phyloP scores from a whole-genome alignment of 2,888 invertebrate species.

The Drosophila buzzatii region DNA sequence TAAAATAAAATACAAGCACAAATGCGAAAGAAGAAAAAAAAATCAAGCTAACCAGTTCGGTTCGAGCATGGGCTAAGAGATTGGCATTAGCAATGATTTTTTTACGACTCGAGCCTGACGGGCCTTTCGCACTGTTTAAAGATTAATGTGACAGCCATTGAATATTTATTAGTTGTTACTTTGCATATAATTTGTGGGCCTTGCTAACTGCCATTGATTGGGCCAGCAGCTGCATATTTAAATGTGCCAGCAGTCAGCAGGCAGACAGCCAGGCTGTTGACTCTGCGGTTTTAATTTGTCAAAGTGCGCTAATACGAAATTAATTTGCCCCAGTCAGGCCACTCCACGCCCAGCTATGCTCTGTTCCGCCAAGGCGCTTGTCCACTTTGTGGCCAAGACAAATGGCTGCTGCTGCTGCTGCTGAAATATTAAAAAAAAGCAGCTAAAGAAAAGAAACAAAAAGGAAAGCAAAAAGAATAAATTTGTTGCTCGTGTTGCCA shows the following conservation, averaged over 20 bases:
- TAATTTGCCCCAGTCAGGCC: slow-evolving; percentile 65
- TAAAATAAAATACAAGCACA: slow-evolving; percentile 67
- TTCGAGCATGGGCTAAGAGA: slow-evolving; percentile 67
- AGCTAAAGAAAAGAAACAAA: neutral
- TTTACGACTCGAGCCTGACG: slow-evolving; percentile 43
- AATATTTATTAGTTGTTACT: slow-evolving; percentile 79
- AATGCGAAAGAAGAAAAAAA: slow-evolving; percentile 16
- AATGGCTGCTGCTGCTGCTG: slow-evolving; percentile 78
- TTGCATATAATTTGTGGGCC: slow-evolving; percentile 78
- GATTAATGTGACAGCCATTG: slow-evolving; percentile 80
- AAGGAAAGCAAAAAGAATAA: slow-evolving; percentile 14
- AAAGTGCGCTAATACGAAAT: slow-evolving; percentile 81
- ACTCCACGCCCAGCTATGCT: slow-evolving; percentile 24
- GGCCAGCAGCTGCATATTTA: slow-evolving; percentile 61
- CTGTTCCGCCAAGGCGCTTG: slow-evolving; percentile 66
- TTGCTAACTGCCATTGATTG: slow-evolving; percentile 73
- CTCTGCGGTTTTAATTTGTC: slow-evolving; percentile 79
- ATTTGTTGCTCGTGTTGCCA: slow-evolving; percentile 38
- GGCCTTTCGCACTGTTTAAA: slow-evolving; percentile 73
- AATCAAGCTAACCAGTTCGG: slow-evolving; percentile 23
- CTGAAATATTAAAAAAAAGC: slow-evolving; percentile 76
- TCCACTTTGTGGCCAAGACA: slow-evolving; percentile 76
- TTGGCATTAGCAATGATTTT: slow-evolving; percentile 80
- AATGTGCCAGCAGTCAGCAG: slow-evolving; percentile 70
- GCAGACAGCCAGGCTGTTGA: slow-evolving; percentile 73